Percentiles rank a stretch among this genome's conserved stretches.
These are phyloP conservation scores for Vultur gryphus DNA, from an alignment of 2,797 vertebrate genomes.

Conservation along the genomic window DNA sequence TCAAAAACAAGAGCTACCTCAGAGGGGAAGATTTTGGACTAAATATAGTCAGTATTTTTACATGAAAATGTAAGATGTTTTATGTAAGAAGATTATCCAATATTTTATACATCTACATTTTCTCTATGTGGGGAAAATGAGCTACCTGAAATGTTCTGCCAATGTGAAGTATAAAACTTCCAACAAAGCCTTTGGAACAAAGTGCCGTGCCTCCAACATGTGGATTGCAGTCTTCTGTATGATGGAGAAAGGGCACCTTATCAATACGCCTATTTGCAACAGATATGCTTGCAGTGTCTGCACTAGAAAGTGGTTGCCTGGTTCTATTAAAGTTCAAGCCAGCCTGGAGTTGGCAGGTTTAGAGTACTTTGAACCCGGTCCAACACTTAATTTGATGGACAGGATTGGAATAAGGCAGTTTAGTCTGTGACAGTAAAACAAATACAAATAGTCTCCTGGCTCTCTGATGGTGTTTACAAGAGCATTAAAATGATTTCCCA, in stretches of 20 bases:
- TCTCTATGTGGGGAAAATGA: not conserved
- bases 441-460: conserved; percentile 54
- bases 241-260: conserved; percentile 5
- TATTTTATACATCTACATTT: conserved; percentile 12
- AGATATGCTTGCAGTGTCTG: conserved; percentile 15
- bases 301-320: conserved; percentile 34
- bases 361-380: conserved; percentile 44
- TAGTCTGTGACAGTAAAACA: conserved; percentile 59
- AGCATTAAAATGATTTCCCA: conserved; percentile 61
- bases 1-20: not conserved
- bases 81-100: not conserved
- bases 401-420: conserved; percentile 53
- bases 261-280: conserved; percentile 18
- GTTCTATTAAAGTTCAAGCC: conserved; percentile 50
- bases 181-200: not conserved
- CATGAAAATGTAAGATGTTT: not conserved
- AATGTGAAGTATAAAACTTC: not conserved
- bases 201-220: not conserved
- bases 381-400: conserved; percentile 69
- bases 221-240: not conserved
- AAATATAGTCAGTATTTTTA: conserved; percentile 5
- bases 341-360: conserved; percentile 58
- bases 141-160: not conserved
- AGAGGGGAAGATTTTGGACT: not conserved
- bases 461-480: conserved; percentile 58